Conservation (phyloP, 2,113 vertebrate species). For the Regulus satrapa region DNA sequence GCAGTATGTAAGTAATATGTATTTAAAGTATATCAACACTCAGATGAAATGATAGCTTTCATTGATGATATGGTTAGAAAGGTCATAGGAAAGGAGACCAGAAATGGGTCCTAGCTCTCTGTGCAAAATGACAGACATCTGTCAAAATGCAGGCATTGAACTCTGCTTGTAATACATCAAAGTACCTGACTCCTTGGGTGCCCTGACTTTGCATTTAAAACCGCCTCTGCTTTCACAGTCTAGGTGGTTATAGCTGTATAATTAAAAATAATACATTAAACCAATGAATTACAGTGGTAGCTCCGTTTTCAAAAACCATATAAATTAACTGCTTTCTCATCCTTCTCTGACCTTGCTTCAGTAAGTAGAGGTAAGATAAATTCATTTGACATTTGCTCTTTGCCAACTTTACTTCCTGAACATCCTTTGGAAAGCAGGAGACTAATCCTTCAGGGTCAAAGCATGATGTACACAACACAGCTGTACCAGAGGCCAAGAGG, state of each 20-base stretch:
- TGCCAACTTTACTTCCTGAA: not conserved
- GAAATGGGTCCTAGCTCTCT: not conserved
- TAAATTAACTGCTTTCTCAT: slow-evolving; percentile 1
- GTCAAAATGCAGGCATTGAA: not conserved
- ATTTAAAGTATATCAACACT: not conserved
- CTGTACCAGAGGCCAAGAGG: not conserved
- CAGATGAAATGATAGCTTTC: too few species aligned
- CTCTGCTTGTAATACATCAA: not conserved
- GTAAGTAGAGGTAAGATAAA: slow-evolving; percentile 19
- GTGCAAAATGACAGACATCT: not conserved
- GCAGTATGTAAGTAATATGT: not conserved
- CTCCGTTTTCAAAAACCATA: not conserved
- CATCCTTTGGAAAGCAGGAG: not conserved
- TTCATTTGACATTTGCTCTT: slow-evolving; percentile 43
- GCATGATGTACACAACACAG: not conserved
- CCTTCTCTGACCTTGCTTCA: slow-evolving; percentile 46
- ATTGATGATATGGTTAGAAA: not conserved
- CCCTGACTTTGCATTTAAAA: not conserved
- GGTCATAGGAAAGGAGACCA: not conserved
- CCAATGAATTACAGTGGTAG: not conserved
- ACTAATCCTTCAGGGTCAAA: slow-evolving; percentile 52
- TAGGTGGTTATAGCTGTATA: not conserved
- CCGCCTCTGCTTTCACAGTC: not conserved
- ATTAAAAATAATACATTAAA: slow-evolving; percentile 22
- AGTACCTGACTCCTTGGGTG: not conserved